Evolutionary conservation across 1,140 invertebrate genomes (phyloP), one percentile per base, ranked within the genome.

Genomic region (Sarcophaga peregrina): DNA sequence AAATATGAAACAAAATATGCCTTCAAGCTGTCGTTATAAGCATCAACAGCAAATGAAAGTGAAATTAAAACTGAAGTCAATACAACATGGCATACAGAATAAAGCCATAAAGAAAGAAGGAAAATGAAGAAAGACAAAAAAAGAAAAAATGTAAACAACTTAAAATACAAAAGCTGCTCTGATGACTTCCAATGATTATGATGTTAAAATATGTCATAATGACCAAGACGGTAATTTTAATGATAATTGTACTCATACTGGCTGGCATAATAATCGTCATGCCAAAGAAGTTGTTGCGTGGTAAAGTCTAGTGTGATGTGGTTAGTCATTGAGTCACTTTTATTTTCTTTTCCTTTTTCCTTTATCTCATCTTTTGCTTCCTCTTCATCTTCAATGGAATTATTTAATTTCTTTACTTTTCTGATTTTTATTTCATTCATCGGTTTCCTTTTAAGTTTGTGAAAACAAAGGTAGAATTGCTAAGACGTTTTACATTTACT

Each of bases 21-120:
- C 58, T 62, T 62, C n/a, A 62, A 62, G 58, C 58, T 62, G n/a
- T 62, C 58, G 58, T 62, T 62, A 62, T 62, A 62, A 62, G 58
- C 58, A 17, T 62, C 15, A 37, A 37, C 25, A 62, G 58, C 58
- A 62, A 62, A 62, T 62, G 58, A 62, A 62, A 62, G 58, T 62
- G 58, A 62, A 62, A 62, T 62, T 62, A 62, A 62, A 62, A 15
- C 8, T n/a, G 11, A 62, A 62, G n/a, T n/a, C 11, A 62, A 62
- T 0, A 62, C 15, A 62, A 62, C 15, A 62, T 37, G 25, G 25
- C 25, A 37, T 37, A 37, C 1, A 37, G 25, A 37, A 37, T 37
- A 37, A 37, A 2, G 25, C 25, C 25, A 37, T 37, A 37, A 37
- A 37, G 25, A 37, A 37, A 37, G 25, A 37, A 37, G 4, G 25